A percentile compares a stretch with the other conserved stretches of the same genome.
phyloP scores from a whole-genome alignment of 1,140 invertebrate species.

The Cylas formicarius region DNA sequence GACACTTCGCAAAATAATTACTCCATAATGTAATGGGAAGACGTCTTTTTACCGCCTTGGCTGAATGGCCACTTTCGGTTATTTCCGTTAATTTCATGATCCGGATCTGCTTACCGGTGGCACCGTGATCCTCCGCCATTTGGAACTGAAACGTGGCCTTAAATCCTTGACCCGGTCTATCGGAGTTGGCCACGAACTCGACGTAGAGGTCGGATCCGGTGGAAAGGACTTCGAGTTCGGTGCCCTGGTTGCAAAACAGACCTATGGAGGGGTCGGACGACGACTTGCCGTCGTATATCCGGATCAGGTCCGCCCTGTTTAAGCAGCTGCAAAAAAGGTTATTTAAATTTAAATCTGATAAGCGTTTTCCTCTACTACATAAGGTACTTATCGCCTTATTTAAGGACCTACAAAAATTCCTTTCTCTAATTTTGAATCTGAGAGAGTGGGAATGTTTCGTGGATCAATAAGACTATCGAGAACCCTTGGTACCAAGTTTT shows the following conservation, averaged over 20 bases:
- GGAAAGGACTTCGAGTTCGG: slow-evolving; percentile 70
- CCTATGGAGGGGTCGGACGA: slow-evolving; percentile 61
- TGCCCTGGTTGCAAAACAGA: slow-evolving; percentile 70
- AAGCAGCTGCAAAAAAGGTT: slow-evolving; percentile 59
- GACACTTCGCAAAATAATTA: too few species aligned
- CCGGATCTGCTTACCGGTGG: slow-evolving; percentile 34
- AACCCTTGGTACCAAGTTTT: too few species aligned
- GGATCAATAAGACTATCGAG: too few species aligned
- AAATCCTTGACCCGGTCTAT: slow-evolving; percentile 76
- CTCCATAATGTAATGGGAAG: too few species aligned
- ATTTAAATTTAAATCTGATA: slow-evolving; percentile 5
- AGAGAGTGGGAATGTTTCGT: too few species aligned
- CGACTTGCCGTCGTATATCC: slow-evolving; percentile 67
- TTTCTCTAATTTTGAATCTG: too few species aligned
- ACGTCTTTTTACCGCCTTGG: too few species aligned
- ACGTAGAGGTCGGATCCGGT: slow-evolving; percentile 71
- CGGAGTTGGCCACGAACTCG: slow-evolving; percentile 75
- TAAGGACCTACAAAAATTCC: too few species aligned
- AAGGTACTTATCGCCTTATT: too few species aligned
- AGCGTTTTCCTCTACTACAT: too few species aligned
- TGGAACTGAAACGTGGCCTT: slow-evolving; percentile 76
- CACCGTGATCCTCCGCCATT: slow-evolving; percentile 49
- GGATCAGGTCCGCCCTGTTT: slow-evolving; percentile 72
- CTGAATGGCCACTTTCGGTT: too few species aligned
- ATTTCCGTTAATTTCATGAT: too few species aligned